These are phyloP conservation scores for Microctonus hyperodae DNA, from an alignment of 2,888 invertebrate genomes.

Conservation along the genomic window DNA sequence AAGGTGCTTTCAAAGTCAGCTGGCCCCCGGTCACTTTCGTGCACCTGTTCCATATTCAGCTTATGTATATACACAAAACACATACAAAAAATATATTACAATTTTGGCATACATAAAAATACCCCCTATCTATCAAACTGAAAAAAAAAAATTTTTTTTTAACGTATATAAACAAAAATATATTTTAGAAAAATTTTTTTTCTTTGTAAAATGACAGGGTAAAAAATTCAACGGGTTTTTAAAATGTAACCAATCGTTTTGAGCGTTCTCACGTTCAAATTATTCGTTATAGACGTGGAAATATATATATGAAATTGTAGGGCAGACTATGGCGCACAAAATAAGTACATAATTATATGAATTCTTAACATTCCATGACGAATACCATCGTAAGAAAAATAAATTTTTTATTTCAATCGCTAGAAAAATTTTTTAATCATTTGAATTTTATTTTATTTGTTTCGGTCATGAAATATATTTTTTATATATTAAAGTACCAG, in stretches of 20 bases:
- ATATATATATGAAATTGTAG: background rate
- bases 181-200: background rate
- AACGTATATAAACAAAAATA: background rate
- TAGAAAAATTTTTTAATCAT: background rate
- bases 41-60: slow-evolving; percentile 49
- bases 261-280: background rate
- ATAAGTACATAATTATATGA: background rate
- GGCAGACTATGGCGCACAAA: background rate
- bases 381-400: background rate
- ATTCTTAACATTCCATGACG: background rate
- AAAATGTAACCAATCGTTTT: background rate
- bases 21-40: slow-evolving; percentile 45
- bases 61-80: slow-evolving; percentile 11
- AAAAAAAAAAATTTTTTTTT: background rate
- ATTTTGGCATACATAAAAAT: slow-evolving; percentile 5
- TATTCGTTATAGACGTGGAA: background rate
- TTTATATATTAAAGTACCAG: background rate
- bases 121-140: background rate
- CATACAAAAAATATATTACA: background rate
- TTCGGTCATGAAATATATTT: too few species aligned
- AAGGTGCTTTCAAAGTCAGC: slow-evolving; percentile 54
- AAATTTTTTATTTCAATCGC: background rate
- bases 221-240: background rate
- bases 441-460: background rate
- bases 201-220: background rate